Percentiles rank a stretch among this genome's conserved stretches.
Evolutionary conservation across 2,888 invertebrate species (phyloP).

Genomic region (Atethmia centrago): DNA sequence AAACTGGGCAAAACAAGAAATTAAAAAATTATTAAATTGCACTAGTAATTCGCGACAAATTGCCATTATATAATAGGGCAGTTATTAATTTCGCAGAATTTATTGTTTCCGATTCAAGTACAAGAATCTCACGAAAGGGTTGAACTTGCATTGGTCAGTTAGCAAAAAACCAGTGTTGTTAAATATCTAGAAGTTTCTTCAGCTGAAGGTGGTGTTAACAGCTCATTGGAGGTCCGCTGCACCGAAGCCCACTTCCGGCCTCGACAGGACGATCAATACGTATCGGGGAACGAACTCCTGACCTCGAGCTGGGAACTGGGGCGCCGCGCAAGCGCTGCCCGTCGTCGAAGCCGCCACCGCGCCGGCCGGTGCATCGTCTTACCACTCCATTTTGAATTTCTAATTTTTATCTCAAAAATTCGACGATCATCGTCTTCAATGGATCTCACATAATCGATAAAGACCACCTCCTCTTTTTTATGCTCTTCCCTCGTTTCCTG

Average conservation of each 20-base stretch:
- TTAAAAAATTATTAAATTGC: not conserved
- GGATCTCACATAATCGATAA: not conserved
- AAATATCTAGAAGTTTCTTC: slow-evolving; percentile 38
- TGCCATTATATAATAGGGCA: not conserved
- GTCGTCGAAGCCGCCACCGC: slow-evolving; percentile 55
- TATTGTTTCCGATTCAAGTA: not conserved
- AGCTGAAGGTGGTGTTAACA: slow-evolving; percentile 74
- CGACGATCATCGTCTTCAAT: slow-evolving; percentile 37
- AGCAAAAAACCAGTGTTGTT: not conserved
- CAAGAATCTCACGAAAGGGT: not conserved
- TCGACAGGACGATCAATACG: slow-evolving; percentile 85
- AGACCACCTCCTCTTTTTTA: not conserved
- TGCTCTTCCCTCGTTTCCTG: not conserved
- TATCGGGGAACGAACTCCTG: slow-evolving; percentile 90
- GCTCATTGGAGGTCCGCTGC: slow-evolving; percentile 81
- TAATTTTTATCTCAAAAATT: slow-evolving; percentile 72
- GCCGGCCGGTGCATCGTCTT: slow-evolving; percentile 81
- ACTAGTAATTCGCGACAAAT: not conserved
- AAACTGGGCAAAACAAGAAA: no score
- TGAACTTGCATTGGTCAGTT: slow-evolving; percentile 16
- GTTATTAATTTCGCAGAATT: not conserved
- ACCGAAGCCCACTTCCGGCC: slow-evolving; percentile 86
- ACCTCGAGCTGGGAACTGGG: slow-evolving; percentile 87
- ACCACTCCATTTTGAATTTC: slow-evolving; percentile 81
- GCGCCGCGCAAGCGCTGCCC: slow-evolving; percentile 87